Conservation (phyloP, 2,797 vertebrate genomes). For the Triplophysa bombifrons region DNA sequence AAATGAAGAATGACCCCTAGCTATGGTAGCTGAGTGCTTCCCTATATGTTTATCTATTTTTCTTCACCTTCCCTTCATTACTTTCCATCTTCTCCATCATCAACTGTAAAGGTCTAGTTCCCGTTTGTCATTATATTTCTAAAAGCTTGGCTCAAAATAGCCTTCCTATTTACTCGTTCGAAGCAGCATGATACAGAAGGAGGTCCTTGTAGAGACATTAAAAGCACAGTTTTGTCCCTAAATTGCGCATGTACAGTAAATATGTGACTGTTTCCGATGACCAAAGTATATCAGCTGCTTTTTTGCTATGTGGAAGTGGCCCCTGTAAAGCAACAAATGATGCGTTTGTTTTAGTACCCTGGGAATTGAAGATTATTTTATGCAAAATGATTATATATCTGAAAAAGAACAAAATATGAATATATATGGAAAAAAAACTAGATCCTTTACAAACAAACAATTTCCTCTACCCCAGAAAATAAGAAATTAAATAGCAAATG, state of each 20-base stretch:
- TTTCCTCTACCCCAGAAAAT: not conserved
- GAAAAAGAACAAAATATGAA: not conserved
- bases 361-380: conserved; percentile 1
- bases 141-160: conserved; percentile 61
- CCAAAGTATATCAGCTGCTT: not conserved
- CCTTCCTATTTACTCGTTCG: conserved; percentile 62
- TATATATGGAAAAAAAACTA: too few species aligned
- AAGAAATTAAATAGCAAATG: not conserved
- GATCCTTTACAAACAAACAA: too few species aligned
- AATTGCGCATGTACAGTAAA: conserved; percentile 54
- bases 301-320: not conserved
- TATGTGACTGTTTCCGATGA: conserved; percentile 42
- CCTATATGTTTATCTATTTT: conserved; percentile 37
- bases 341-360: not conserved
- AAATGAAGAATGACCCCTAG: conserved; percentile 8
- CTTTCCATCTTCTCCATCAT: conserved; percentile 54
- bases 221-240: conserved; percentile 55
- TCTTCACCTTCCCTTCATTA: conserved; percentile 31
- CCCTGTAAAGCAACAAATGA: conserved; percentile 5
- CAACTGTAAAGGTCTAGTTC: conserved; percentile 60
- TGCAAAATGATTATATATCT: not conserved
- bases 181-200: conserved; percentile 38
- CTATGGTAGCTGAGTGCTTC: conserved; percentile 3
- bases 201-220: conserved; percentile 58
- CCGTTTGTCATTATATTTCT: conserved; percentile 61